These are phyloP conservation scores for Pinctada fucata DNA, from an alignment of 2,888 invertebrate species.

Conservation along the genomic window DNA sequence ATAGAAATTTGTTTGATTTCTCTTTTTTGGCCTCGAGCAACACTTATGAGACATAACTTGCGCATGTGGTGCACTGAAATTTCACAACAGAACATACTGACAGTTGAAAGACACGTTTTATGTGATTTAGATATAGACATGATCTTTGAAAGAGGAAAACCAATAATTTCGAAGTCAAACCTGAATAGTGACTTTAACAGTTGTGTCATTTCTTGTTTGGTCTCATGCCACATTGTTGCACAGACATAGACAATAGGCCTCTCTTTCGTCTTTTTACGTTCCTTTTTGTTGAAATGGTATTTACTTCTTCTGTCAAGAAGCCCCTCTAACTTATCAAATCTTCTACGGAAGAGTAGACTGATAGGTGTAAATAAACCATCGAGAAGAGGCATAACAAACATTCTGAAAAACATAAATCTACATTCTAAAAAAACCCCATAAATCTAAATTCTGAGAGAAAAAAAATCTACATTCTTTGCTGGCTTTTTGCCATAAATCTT, in stretches of 20 bases:
- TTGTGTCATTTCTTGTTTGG: conserved; percentile 94
- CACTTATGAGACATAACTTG: too few species aligned
- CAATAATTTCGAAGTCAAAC: conserved; percentile 29
- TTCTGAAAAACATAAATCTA: conserved; percentile 30
- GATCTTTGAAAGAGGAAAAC: too few species aligned
- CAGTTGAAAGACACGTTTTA: too few species aligned
- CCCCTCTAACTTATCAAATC: conserved; percentile 81
- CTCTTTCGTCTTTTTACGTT: not conserved
- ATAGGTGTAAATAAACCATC: conserved; percentile 93
- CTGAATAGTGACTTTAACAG: conserved; percentile 88
- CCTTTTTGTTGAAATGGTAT: not conserved
- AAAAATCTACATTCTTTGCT: not conserved
- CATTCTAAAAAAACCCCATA: too few species aligned
- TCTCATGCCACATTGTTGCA: conserved; percentile 99
- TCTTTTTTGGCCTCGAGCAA: too few species aligned
- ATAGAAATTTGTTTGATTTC: not conserved
- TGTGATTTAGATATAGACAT: too few species aligned
- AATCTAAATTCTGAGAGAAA: not conserved
- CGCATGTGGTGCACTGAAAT: too few species aligned
- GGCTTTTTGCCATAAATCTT: not conserved
- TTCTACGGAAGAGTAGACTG: conserved; percentile 92
- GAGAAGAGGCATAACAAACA: conserved; percentile 79
- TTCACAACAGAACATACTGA: too few species aligned
- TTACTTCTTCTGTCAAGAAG: conserved; percentile 13
- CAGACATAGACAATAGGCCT: conserved; percentile 88